A percentile compares a stretch with the other conserved stretches of the same genome.
These are phyloP conservation scores for Lithobates pipiens DNA, from an alignment of 2,797 vertebrate species.

Conservation along the genomic window DNA sequence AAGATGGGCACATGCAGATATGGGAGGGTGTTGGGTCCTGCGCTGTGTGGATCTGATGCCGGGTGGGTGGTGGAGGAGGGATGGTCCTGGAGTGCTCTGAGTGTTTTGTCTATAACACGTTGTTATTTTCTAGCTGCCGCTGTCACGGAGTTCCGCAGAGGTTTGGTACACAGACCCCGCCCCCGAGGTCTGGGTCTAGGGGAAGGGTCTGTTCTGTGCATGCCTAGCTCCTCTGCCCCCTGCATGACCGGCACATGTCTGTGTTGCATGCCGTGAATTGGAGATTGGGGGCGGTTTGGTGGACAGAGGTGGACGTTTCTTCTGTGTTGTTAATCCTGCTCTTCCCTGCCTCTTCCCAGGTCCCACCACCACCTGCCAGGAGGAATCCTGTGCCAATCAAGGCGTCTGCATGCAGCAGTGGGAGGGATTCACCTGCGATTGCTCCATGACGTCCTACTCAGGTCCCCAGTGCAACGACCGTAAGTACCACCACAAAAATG, in stretches of 20 bases:
- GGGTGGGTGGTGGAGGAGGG: too few relatives aligned
- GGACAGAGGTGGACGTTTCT: background rate
- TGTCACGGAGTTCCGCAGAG: background rate
- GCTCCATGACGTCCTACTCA: constrained; percentile 95
- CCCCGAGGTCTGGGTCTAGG: background rate
- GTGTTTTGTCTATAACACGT: background rate
- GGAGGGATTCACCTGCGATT: constrained; percentile 97
- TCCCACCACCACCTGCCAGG: constrained; percentile 95
- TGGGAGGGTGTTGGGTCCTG: background rate
- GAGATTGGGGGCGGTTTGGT: background rate
- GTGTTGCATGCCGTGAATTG: constrained; percentile 47
- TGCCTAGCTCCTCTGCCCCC: background rate
- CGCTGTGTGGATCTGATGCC: too few relatives aligned
- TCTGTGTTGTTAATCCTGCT: background rate
- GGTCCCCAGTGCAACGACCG: constrained; percentile 96
- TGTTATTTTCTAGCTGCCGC: background rate
- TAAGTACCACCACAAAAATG: constrained; percentile 77
- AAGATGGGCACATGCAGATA: background rate
- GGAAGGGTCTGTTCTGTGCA: constrained; percentile 32
- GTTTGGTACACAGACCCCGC: background rate
- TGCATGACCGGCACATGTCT: constrained; percentile 42
- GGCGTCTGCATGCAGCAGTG: constrained; percentile 97
- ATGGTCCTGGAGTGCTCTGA: too few relatives aligned
- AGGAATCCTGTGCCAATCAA: constrained; percentile 96
- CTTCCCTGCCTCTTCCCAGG: constrained; percentile 73